Conservation (phyloP, 23 tunicate genomes). For the Aplidium turbinatum region DNA sequence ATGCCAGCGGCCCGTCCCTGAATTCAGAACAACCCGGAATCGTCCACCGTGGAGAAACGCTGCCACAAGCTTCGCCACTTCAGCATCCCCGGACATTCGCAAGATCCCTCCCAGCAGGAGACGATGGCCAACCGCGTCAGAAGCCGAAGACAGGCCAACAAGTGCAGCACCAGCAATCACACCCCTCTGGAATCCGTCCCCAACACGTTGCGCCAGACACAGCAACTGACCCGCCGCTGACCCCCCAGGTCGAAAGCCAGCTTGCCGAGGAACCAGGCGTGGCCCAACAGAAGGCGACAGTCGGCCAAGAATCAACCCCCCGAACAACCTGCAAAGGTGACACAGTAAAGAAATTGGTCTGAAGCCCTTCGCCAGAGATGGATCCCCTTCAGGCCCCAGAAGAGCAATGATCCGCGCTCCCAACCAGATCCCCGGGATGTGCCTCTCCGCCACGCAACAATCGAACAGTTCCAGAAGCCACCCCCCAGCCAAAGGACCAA, state of each 20-base stretch:
- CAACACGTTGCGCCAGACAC: neutral
- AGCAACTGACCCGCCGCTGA: neutral
- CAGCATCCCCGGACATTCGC: neutral
- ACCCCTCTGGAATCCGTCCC: neutral
- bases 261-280: neutral
- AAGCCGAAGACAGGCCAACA: constrained; percentile 9
- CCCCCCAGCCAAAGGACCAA: no score
- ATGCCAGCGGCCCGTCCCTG: neutral
- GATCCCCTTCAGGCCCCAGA: no score
- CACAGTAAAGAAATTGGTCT: constrained; percentile 14
- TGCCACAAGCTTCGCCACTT: neutral
- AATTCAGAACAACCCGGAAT: neutral
- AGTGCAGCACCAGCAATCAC: neutral
- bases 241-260: no score
- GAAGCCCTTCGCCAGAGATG: neutral
- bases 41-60: neutral
- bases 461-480: no score
- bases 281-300: constrained; percentile 1
- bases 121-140: constrained; percentile 3
- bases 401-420: no score
- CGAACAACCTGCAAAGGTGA: neutral
- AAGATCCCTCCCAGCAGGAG: neutral
- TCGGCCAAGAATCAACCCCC: neutral
- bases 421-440: no score
- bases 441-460: no score